Base-by-base conservation (phyloP, 2,888 invertebrate genomes). In the Saturnia pavonia region DNA sequence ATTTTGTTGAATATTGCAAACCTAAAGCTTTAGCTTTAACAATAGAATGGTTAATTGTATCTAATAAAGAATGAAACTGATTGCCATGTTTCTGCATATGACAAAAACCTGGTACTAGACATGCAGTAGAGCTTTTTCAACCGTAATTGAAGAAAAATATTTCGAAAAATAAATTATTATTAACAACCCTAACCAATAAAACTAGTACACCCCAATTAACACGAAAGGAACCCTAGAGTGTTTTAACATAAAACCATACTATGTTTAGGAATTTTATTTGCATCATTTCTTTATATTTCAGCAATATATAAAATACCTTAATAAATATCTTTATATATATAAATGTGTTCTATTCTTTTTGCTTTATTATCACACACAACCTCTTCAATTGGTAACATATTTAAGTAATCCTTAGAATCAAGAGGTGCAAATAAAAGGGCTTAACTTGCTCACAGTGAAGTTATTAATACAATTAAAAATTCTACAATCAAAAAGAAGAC, bases 181-280 rank as follows among this genome's bases (percentile, higher is more conserved):
- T 34, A 34, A 4, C 16, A 48, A 19, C 48, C 48, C 45, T 45
- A 16, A 19, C 48, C 48, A 4, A 48, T 19, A 7, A 16, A 48
- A 48, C 19, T 48, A 48, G 6, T 19, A 1, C 19, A 19, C 16
- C 48, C 1, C 48, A 19, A 19, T 6, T 19, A 48, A 19, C 0
- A 48, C 6, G 2, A 19, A 19, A 48, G 48, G 19, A 48, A 48
- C 1, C 14, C 48, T 4, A 16, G 48, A 48, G 19, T 6, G 48
- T 19, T 54, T 9, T 54, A 54, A 22, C 22, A 54, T 54, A 54
- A n/a, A 54, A 54, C n/a, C 54, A 54, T 54, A 54, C 54, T 54
- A 22, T 54, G n/a, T 54, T 54, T 54, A 54, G 54, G 54, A 54
- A 54, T 22, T 54, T 54, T 54, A 54, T 54, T 54, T 54, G 54